Evolutionary conservation across 2,797 vertebrate genomes (phyloP), one percentile per base, ranked within the genome.

Genomic region (Anguilla pacifica): DNA sequence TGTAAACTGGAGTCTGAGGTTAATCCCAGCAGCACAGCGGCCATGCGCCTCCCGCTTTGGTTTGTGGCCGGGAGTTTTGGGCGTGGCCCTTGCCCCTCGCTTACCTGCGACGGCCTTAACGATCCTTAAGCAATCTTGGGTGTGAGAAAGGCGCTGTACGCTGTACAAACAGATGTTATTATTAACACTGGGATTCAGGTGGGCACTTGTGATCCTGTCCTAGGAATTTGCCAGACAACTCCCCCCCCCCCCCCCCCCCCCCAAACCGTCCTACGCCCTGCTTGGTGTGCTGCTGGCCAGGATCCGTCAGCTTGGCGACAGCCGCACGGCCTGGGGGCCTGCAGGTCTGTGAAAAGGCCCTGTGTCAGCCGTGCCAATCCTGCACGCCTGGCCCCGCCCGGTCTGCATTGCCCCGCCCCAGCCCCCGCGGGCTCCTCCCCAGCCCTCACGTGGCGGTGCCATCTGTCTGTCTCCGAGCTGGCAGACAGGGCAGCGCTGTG

Each of bases 381-480:
- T 87, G 90, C 85, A 85, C 85, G 89, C 51, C 51, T 51, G 51
- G 84, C 51, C 86, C 82, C 39, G 39, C 39, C 39, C 39, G 39
- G 39, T 39, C 39, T 39, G 39, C 39, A 39, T 39, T 39, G 39
- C 39, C 39, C 39, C 39, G 39, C 39, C 39, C 39, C 39, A 39
- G 39, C 39, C 39, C 39, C 39, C 46, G 70, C 85, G 53, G 87
- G 86, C 84, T 83, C 55, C 35, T 85, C 31, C 84, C 86, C 87
- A 79, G 85, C 88, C 89, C 51, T 89, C 93, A 87, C 90, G 86
- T 89, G 86, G 89, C 59, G 88, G 91, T 83, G 85, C 94, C 93
- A 92, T 94, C 92, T 92, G 92, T 88, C 87, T 46, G 59, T 67
- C 88, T 10, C 53, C 89, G 85, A 22, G 43, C 77, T 22, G 31